Conservation (phyloP, 2,888 invertebrate species). For the Buathra laborator region DNA sequence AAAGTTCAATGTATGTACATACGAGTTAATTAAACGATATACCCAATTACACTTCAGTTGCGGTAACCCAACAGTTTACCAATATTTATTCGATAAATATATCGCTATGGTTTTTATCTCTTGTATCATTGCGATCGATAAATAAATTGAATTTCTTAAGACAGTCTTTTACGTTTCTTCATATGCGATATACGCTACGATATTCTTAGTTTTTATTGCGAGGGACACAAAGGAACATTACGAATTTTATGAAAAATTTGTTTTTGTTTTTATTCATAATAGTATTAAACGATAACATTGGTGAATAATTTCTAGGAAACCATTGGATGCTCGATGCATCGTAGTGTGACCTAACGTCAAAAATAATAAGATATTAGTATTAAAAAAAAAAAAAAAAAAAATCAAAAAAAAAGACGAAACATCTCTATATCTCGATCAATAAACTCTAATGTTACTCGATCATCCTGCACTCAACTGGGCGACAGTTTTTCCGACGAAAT, state of each 20-base stretch:
- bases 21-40: conserved; percentile 39
- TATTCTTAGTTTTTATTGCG: neutral
- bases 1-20: conserved; percentile 49
- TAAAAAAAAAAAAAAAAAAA: conserved; percentile 28
- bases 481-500: conserved; percentile 50
- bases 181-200: neutral
- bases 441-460: conserved; percentile 34
- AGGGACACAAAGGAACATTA: neutral
- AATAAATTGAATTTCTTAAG: conserved; percentile 72
- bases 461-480: conserved; percentile 20
- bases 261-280: conserved; percentile 72
- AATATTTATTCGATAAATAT: conserved; percentile 72
- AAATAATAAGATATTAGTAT: conserved; percentile 43
- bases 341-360: conserved; percentile 59
- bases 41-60: conserved; percentile 56
- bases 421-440: conserved; percentile 39
- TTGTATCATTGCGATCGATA: conserved; percentile 67
- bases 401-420: neutral
- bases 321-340: conserved; percentile 53
- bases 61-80: conserved; percentile 50
- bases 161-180: neutral
- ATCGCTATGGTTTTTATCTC: conserved; percentile 70
- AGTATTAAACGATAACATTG: conserved; percentile 76
- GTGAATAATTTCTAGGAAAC: conserved; percentile 69
- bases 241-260: conserved; percentile 55